Percentiles rank a stretch among this genome's conserved stretches.
phyloP scores from a whole-genome alignment of 2,888 invertebrate species.

The Meghimatium bilineatum region DNA sequence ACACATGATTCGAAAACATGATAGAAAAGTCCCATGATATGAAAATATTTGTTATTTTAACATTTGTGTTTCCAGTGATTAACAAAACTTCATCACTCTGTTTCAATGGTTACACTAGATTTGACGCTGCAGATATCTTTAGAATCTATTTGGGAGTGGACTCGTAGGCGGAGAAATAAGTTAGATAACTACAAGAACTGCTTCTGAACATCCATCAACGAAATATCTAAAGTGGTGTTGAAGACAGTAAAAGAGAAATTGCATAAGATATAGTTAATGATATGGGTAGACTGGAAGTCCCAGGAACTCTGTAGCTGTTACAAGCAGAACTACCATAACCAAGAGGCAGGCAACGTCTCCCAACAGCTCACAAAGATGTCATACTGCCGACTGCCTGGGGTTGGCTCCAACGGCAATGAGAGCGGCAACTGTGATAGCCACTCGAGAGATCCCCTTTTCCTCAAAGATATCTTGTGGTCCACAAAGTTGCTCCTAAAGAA shows the following conservation, averaged over 20 bases:
- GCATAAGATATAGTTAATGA: background rate
- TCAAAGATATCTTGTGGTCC: constrained; percentile 94
- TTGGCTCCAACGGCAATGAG: constrained; percentile 79
- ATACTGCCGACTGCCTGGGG: constrained; percentile 64
- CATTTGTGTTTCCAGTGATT: too few relatives aligned
- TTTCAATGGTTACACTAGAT: too few relatives aligned
- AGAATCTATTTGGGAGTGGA: too few relatives aligned
- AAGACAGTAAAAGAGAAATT: background rate
- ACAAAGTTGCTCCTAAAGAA: constrained; percentile 88
- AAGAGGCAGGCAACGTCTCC: constrained; percentile 57
- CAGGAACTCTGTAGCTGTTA: constrained; percentile 58
- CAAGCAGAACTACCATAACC: constrained; percentile 56
- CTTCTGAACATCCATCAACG: background rate
- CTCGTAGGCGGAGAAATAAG: too few relatives aligned
- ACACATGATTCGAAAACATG: too few relatives aligned
- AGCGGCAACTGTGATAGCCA: constrained; percentile 92
- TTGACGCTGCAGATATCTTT: too few relatives aligned
- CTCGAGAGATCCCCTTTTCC: constrained; percentile 87
- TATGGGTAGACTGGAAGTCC: constrained; percentile 58
- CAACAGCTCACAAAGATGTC: constrained; percentile 61
- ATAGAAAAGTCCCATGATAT: too few relatives aligned
- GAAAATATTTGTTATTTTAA: too few relatives aligned
- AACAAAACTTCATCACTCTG: too few relatives aligned
- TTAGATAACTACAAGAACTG: background rate
- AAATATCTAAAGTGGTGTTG: background rate